Percentiles rank a stretch among this genome's conserved stretches.
These are phyloP conservation scores for Protobothrops flavoviridis DNA, from an alignment of 2,113 vertebrate species.

Conservation along the genomic window DNA sequence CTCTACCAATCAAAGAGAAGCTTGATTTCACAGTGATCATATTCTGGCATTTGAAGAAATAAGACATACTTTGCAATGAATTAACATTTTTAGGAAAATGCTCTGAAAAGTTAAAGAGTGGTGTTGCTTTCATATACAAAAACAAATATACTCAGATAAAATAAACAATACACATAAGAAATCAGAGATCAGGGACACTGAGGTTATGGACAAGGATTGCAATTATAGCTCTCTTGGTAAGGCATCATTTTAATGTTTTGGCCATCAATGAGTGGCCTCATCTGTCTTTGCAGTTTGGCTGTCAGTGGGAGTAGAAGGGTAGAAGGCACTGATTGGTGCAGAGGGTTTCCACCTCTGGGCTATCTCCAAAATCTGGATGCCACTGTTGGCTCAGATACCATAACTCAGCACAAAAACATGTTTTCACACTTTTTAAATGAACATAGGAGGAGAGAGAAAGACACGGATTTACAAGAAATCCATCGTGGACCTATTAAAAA, in stretches of 20 bases:
- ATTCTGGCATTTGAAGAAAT: neutral
- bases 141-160: neutral
- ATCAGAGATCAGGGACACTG: neutral
- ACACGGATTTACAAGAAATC: neutral
- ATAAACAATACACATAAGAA: neutral
- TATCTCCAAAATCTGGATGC: conserved; percentile 45
- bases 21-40: neutral
- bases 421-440: conserved; percentile 50
- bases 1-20: neutral
- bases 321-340: conserved; percentile 13
- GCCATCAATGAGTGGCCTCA: neutral
- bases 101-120: neutral
- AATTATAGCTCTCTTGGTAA: neutral
- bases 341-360: conserved; percentile 41
- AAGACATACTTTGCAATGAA: neutral
- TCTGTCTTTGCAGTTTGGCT: neutral
- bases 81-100: neutral
- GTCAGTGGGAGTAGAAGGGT: conserved; percentile 10
- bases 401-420: conserved; percentile 31
- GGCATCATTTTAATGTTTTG: conserved; percentile 2
- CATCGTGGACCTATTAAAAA: conserved; percentile 47
- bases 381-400: conserved; percentile 31
- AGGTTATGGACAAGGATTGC: neutral
- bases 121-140: neutral
- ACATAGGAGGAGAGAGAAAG: conserved; percentile 33